Base-by-base conservation (phyloP, 37 sponge, comb jelly and placozoan genomes). In the Sycon ciliatum region DNA sequence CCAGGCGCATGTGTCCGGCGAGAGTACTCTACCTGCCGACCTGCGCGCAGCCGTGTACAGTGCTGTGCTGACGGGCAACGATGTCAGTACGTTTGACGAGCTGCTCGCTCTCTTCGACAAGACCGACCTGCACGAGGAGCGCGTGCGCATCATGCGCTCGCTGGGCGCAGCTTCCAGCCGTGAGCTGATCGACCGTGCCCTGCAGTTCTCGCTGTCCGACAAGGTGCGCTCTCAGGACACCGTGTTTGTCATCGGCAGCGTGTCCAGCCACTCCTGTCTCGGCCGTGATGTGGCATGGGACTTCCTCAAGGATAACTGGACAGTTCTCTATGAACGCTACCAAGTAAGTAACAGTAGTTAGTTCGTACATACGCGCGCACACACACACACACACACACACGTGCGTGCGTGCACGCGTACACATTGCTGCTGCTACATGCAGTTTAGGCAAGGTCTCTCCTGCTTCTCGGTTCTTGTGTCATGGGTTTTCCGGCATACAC, bases 71-170 rank as follows among this genome's bases (percentile, higher is more conserved):
- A 74, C 5, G 52, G 58, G 18, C 42, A 84, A 84, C 0, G 78
- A 82, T 34, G 84, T 73, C 7, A 32, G 54, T 3, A 86, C 80
- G 4, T 90, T 80, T 58, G 79, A 83, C 32, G 75, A 80, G 39
- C 79, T 89, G 3, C 32, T 82, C 23, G 37, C 78, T 82, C 73
- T 96, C 38, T 79, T 86, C 56, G 74, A 80, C n/a, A 52, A 42
- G 26, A 72, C 87, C 6, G 87, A 87, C 65, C 68, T 73, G 1
- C 88, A 89, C 52, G 99, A 96, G 61, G 99, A 96, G 82, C 77
- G 73, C 67, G 82, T 80, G 33, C 56, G 99, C 60, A 67, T 96
- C 28, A 82, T 83, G 36, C 75, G 87, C 20, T 67, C 67, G 13
- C 78, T 96, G 32, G 92, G 99, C 0, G n/a, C 39, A 22, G 84